phyloP scores from a whole-genome alignment of 2,113 vertebrate species.

The Antigone vipio region DNA sequence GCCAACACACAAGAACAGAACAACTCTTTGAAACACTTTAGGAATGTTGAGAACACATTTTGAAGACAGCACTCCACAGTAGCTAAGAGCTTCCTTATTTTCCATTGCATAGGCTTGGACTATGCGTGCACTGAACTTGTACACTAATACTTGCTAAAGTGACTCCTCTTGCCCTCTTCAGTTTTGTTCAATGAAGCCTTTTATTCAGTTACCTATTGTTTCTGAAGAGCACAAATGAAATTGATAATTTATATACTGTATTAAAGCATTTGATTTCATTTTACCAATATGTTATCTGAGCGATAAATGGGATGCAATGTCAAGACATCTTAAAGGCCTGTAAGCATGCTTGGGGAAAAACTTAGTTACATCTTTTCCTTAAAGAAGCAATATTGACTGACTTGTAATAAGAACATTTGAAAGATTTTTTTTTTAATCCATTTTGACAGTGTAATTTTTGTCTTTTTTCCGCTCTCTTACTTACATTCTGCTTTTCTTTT shows the following conservation, averaged over 20 bases:
- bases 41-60: background rate
- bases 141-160: background rate
- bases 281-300: background rate
- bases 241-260: background rate
- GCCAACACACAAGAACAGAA: background rate
- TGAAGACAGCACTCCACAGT: background rate
- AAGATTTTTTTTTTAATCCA: background rate
- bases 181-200: background rate
- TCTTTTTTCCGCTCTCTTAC: background rate
- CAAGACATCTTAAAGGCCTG: background rate
- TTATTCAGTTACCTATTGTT: background rate
- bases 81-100: background rate
- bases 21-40: background rate
- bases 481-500: background rate
- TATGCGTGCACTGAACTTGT: rapidly evolving
- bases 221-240: background rate
- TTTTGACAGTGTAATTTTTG: background rate
- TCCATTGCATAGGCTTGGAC: background rate
- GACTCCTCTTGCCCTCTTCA: background rate
- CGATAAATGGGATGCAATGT: background rate
- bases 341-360: background rate
- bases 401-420: background rate
- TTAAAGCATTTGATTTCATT: background rate
- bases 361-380: background rate
- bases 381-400: background rate